Conservation (phyloP, 2,113 vertebrate genomes). For the Caranx ignobilis region DNA sequence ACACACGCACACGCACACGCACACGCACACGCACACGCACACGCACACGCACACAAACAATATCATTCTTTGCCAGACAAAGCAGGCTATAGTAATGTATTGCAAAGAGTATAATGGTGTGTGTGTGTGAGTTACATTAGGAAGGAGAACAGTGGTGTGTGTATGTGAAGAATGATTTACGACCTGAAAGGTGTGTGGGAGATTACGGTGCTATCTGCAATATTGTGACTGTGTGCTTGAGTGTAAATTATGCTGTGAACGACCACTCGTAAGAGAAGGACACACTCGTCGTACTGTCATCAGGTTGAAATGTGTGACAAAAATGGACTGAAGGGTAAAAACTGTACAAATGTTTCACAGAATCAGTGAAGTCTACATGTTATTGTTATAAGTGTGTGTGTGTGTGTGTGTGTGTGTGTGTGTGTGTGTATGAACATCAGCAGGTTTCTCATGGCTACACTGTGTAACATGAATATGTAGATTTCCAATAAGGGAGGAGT, state of each 20-base stretch:
- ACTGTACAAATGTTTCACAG: background rate
- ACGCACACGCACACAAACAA: conserved; percentile 21
- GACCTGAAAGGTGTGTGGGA: conserved; percentile 30
- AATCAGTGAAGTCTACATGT: background rate
- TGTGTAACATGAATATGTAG: conserved; percentile 55
- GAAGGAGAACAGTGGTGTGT: conserved; percentile 27
- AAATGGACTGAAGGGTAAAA: background rate
- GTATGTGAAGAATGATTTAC: conserved; percentile 62
- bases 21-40: background rate
- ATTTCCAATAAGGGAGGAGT: conserved; percentile 53
- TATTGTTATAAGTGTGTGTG: background rate
- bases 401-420: background rate
- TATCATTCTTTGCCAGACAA: conserved; percentile 8
- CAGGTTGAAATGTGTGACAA: conserved; percentile 38
- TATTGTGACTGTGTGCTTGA: conserved; percentile 27
- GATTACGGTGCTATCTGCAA: conserved; percentile 32
- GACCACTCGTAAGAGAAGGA: conserved; percentile 38
- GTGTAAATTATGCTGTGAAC: conserved; percentile 59
- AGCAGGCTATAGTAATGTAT: conserved; percentile 34
- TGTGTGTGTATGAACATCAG: background rate
- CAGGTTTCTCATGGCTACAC: background rate
- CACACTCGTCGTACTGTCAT: conserved; percentile 34
- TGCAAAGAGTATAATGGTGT: conserved; percentile 21
- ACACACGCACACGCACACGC: background rate
- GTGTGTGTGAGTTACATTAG: background rate